Conservation (phyloP, 2,113 vertebrate species). For the human (Homo sapiens) region GRCh38 chr12:673001-673500, state of each 20-base stretch:
- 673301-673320: neutral
- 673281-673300: neutral
- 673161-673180: neutral
- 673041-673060: neutral
- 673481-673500: neutral
- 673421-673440: neutral
- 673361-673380: neutral
- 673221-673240: neutral
- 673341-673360: neutral
- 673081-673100: neutral
- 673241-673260: neutral
- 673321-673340: neutral
- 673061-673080: too few relatives aligned
- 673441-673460: neutral
- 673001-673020: slow-evolving; percentile 15
- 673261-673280: neutral
- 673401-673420: neutral
- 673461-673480: neutral
- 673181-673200: neutral
- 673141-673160: neutral
- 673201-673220: neutral
- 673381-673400: neutral
- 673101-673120: accelerated
- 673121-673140: neutral
- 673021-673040: neutral